Base-by-base conservation (phyloP, 2,797 vertebrate species). In the Trichosurus vulpecula region DNA sequence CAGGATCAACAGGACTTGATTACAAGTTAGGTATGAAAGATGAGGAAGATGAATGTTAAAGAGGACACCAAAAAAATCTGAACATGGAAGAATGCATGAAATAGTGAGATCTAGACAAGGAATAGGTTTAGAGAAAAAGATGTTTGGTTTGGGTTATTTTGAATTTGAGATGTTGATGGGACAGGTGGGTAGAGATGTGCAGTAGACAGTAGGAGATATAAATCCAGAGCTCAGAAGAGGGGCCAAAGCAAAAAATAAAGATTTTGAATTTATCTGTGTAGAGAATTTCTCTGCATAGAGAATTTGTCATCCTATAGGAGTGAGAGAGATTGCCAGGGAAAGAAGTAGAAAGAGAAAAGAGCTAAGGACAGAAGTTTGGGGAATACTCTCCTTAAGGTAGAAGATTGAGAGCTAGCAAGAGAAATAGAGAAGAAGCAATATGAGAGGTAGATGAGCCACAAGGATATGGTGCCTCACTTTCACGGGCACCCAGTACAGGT, bases 161-260 rank as follows among this genome's bases (percentile, higher is more conserved):
- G 31, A 66, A 58, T 57, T 54, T 93, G 35, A 4, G 41, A 53
- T 51, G n/a, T 30, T 31, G 16, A 6, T 29, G 0, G 2, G 53
- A 52, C 35, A 41, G 12, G 4, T 1, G 0, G 52, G 41, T 52
- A 25, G 41, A 53, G 56, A 0, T 1, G 16, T 30, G 10, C 6
- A 13, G 14, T 1, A 16, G 51, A 52, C 11, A 9, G 19, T 1
- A 53, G 0, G 22, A 0, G 16, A 29, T 22, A 4, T 0, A 87
- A 66, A 93, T 51, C 27, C 29, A 30, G 61, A 66, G 4, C 31
- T 66, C 61, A n/a, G 61, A 31, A n/a, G 13, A 66, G 30, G 11
- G 30, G 57, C 11, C 3, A 58, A 58, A 58, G 31, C 41, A 1
- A 25, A 12, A 8, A 47, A 87, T 41, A 27, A 29, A 31, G 4